Evolutionary conservation across 1,140 invertebrate genomes (phyloP).

Genomic region (Spodoptera frugiperda): DNA sequence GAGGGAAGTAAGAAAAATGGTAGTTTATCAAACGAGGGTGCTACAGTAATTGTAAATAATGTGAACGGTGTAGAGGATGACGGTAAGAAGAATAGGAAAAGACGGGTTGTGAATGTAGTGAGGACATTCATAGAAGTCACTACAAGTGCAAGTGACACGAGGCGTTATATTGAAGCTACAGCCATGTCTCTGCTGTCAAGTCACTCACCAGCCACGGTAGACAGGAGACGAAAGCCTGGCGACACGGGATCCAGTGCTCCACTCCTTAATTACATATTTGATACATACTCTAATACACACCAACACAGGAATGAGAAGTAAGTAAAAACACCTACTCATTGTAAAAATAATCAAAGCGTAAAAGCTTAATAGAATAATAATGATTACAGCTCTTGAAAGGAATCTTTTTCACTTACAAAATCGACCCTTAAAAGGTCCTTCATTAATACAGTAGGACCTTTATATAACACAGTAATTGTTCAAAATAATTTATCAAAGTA

Average conservation of each 20-base stretch:
- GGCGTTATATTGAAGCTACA: conserved; percentile 50
- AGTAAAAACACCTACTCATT: conserved; percentile 45
- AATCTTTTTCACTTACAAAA: too few relatives aligned
- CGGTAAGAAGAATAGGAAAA: conserved; percentile 66
- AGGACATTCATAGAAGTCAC: conserved; percentile 56
- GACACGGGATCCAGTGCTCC: conserved; percentile 79
- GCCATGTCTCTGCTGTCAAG: conserved; percentile 52
- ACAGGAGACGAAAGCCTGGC: conserved; percentile 70
- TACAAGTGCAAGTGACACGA: conserved; percentile 48
- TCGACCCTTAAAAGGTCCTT: too few relatives aligned
- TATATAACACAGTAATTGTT: too few relatives aligned
- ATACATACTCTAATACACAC: conserved; percentile 81
- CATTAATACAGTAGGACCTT: too few relatives aligned
- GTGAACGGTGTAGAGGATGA: conserved; percentile 48
- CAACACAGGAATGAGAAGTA: conserved; percentile 81
- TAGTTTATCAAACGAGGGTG: conserved; percentile 56
- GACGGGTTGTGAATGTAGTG: conserved; percentile 67
- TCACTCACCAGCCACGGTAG: conserved; percentile 58
- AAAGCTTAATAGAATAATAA: background rate
- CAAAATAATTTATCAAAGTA: conserved; percentile 8
- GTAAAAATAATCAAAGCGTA: background rate
- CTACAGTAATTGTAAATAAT: conserved; percentile 59
- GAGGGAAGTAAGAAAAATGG: conserved; percentile 43
- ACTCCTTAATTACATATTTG: conserved; percentile 83
- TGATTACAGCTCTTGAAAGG: too few relatives aligned